Base-by-base conservation (phyloP, 2,113 vertebrate genomes). In the Odontesthes bonariensis region DNA sequence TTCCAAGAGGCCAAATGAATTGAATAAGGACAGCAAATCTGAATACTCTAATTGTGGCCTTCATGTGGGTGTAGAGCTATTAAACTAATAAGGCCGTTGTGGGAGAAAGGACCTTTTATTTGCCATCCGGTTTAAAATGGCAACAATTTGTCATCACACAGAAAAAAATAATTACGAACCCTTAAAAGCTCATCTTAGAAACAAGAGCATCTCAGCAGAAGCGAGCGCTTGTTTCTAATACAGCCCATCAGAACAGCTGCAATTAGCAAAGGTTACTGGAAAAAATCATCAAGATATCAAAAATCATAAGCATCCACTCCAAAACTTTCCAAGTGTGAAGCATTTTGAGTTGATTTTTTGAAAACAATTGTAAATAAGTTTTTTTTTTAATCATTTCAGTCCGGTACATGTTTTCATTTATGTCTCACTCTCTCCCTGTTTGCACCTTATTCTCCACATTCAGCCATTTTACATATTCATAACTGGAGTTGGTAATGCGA, bases 391-490 rank as follows among this genome's bases (percentile, higher is more conserved):
- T 46, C 49, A 82, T 68, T 73, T 51, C 44, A 79, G 57, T 38
- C 72, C 67, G 52, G 33, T 71, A 2, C 58, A 71, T 85, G 74
- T 89, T 90, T 89, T 80, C 69, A 82, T 85, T 79, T 66, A 68
- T 75, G 83, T 79, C 74, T 82, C 77, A 77, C 78, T 78, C 88
- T 88, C 82, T 80, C 76, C 85, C 79, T 86, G 83, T 91, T 91
- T 88, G 88, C 90, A 89, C 88, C 89, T 90, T 88, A 85, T 87
- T 89, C 87, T 84, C 88, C 81, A 87, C 70, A 91, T 93, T 92
- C 91, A 92, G 91, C 90, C 93, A 91, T 93, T 93, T 94, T 93
- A 92, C 93, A 92, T 93, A 93, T 94, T 93, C 92, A 92, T 92
- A 94, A 92, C 90, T 85, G 82, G 86, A 91, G 89, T 91, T 92